phyloP scores from a whole-genome alignment of 2,888 invertebrate genomes.

The Harmothoe impar region DNA sequence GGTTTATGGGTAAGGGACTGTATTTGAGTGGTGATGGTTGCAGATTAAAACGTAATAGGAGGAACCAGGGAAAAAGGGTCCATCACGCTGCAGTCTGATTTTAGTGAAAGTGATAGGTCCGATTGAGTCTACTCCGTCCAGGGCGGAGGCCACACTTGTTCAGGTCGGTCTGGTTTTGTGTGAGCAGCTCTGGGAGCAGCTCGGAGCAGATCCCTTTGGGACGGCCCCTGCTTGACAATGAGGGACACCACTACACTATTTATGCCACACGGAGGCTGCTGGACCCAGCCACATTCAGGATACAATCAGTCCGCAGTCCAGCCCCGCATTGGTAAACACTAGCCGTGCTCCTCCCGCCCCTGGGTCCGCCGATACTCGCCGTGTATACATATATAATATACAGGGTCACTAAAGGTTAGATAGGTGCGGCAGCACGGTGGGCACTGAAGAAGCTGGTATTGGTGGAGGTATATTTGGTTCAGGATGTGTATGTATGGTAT shows the following conservation, averaged over 20 bases:
- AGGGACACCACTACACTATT: conserved; percentile 4
- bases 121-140: background rate
- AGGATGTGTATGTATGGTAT: background rate
- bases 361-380: no score
- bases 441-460: background rate
- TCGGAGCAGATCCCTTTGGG: background rate
- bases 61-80: background rate
- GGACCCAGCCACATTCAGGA: background rate
- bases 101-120: background rate
- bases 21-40: background rate
- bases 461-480: background rate
- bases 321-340: background rate
- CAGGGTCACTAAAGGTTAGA: background rate
- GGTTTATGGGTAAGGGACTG: background rate
- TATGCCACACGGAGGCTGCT: background rate
- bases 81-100: background rate
- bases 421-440: background rate
- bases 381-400: no score
- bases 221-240: background rate
- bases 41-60: background rate
- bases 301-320: background rate
- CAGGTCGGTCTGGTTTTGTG: background rate
- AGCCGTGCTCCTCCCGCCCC: background rate
- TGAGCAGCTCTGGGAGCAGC: background rate
- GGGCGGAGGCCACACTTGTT: background rate